Conservation (phyloP, 2,797 vertebrate species). For the Platyrinchus mystaceus region DNA sequence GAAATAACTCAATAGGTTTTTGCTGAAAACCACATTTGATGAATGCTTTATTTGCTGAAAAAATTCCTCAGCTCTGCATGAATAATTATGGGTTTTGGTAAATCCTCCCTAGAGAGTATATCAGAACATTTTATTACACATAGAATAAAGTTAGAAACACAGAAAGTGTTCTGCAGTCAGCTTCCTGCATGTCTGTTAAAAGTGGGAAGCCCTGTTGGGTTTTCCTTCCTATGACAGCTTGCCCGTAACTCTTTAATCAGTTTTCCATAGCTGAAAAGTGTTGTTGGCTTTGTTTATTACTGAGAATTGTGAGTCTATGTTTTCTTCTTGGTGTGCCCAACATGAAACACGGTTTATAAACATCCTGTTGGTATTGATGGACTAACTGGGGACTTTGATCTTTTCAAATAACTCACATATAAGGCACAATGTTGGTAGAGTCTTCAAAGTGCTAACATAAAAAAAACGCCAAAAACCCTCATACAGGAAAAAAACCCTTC, state of each 20-base stretch:
- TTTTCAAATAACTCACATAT: conserved; percentile 10
- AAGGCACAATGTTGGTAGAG: neutral
- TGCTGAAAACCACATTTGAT: neutral
- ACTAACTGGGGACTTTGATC: conserved; percentile 58
- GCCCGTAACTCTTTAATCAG: conserved; percentile 79
- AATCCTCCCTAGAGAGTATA: neutral
- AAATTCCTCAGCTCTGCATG: neutral
- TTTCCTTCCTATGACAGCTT: conserved; percentile 70
- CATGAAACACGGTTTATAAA: conserved; percentile 56
- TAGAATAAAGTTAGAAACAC: conserved; percentile 25
- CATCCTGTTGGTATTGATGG: conserved; percentile 67
- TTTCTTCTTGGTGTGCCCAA: conserved; percentile 67
- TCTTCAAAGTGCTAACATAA: conserved; percentile 16
- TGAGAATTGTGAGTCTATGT: conserved; percentile 17
- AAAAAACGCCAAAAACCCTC: neutral
- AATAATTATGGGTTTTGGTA: neutral
- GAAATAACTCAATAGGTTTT: neutral
- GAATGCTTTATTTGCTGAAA: neutral
- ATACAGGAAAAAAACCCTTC: neutral
- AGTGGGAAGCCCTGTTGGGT: conserved; percentile 78
- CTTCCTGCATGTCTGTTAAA: conserved; percentile 83
- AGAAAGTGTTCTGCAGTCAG: conserved; percentile 86
- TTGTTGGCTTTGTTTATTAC: conserved; percentile 69
- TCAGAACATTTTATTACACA: neutral
- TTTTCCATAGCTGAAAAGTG: conserved; percentile 63